Base-by-base conservation (phyloP, 2,888 invertebrate species). In the Scaptomyza caliginosa region DNA sequence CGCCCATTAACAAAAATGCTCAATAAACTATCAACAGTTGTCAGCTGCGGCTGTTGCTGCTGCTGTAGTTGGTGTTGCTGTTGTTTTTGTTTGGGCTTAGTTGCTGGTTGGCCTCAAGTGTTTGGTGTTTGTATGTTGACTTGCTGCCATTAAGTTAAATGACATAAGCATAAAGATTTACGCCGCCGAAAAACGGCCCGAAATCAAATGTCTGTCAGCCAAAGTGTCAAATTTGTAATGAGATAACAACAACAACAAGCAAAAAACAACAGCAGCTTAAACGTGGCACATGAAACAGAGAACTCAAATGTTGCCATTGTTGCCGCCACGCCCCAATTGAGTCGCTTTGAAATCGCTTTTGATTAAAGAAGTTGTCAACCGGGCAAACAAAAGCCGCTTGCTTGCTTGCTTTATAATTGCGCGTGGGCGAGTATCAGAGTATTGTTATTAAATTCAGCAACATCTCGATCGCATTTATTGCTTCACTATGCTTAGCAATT, bases 191-290 rank as follows among this genome's bases (percentile, higher is more conserved):
- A 32, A 75, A 69, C 51, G 70, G 43, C 54, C 39, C 59, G 74
- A 83, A 80, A 81, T 77, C 78, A 67, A 80, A 72, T 38, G 77
- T 67, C 72, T 82, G 88, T 87, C 88, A 78, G 73, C 51, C 86
- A 83, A 76, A 88, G 88, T 86, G 86, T 88, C 88, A 83, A 83
- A 88, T 86, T 83, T 77, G 86, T 86, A 83, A 83, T 86, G 77
- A 86, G 88, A 39, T 65, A 64, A 58, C 59, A 54, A 42, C 17
- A 39, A 30, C 23, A 36, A 30, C 28, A 28, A 3, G 11, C 50
- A 48, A 36, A 40, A 48, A 36, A 40, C 19, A 45, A 19, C 46
- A 48, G 8, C 34, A 34, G 16, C 34, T 34, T 16, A 34, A 32
- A 57, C 24, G 49, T 55, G 43, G 63, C 52, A 58, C 48, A 77